Percentiles rank a stretch among this genome's conserved stretches.
phyloP scores from a whole-genome alignment of 2,888 invertebrate species.

The Chrysodeixis includens region DNA sequence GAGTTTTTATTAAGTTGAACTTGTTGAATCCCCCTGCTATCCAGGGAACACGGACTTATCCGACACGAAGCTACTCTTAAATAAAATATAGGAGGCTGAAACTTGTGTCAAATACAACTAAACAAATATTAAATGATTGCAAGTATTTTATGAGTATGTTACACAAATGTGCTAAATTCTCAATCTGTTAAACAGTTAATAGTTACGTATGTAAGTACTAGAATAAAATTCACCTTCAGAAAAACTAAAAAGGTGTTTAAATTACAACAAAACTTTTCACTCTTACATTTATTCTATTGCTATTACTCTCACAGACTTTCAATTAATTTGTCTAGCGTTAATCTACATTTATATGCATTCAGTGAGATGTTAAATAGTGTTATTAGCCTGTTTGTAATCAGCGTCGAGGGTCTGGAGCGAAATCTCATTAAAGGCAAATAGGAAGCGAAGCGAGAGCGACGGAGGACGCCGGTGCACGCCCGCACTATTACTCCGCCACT shows the following conservation, averaged over 20 bases:
- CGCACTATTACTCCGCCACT: constrained; percentile 18
- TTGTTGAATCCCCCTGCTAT: constrained; percentile 62
- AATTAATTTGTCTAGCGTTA: constrained; percentile 32
- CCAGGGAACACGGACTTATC: constrained; percentile 46
- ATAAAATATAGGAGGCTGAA: constrained; percentile 46
- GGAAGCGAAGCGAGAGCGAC: constrained; percentile 43
- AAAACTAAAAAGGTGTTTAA: no score
- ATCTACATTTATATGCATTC: constrained; percentile 36
- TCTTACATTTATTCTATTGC: neutral
- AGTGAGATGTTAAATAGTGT: constrained; percentile 51
- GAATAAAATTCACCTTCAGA: no score
- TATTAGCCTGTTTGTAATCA: constrained; percentile 62
- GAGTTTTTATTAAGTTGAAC: constrained; percentile 69
- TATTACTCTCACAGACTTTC: constrained; percentile 7
- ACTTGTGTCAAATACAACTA: constrained; percentile 28
- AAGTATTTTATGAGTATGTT: no score
- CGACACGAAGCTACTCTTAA: constrained; percentile 50
- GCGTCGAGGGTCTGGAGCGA: constrained; percentile 55
- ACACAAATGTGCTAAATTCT: no score
- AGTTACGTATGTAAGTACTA: no score
- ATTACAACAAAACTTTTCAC: neutral
- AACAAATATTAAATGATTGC: no score
- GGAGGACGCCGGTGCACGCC: constrained; percentile 14
- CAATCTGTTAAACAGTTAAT: no score
- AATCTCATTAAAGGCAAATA: constrained; percentile 64